phyloP scores from a whole-genome alignment of 2,797 vertebrate species.

The Prunella strophiata region DNA sequence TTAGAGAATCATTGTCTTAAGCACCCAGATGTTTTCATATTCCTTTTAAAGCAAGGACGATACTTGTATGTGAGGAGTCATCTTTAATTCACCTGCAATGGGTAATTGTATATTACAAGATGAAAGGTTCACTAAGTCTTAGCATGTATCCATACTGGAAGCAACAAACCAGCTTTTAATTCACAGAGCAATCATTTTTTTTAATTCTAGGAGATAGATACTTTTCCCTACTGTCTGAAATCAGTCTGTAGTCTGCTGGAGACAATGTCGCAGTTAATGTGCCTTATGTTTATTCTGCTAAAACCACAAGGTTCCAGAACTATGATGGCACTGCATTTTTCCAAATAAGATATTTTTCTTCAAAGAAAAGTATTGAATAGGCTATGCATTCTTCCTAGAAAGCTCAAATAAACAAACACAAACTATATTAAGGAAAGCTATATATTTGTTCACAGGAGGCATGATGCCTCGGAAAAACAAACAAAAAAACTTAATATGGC shows the following conservation, averaged over 20 bases:
- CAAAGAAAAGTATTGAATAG: not conserved
- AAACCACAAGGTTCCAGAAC: not conserved
- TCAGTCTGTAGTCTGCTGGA: conserved; percentile 3
- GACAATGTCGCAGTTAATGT: conserved; percentile 33
- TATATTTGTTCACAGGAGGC: not conserved
- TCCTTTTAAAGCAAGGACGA: not conserved
- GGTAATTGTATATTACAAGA: conserved; percentile 25
- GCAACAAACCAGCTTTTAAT: conserved; percentile 54
- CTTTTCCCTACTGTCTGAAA: conserved; percentile 28
- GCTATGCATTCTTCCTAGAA: not conserved
- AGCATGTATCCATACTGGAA: conserved; percentile 41
- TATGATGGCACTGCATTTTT: not conserved
- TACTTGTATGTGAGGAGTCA: not conserved
- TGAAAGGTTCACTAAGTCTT: conserved; percentile 44
- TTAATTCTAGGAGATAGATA: conserved; percentile 22
- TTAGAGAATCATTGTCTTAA: conserved; percentile 44
- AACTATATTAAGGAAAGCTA: not conserved
- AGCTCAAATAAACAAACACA: not conserved
- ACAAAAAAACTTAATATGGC: not conserved
- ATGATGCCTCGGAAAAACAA: not conserved
- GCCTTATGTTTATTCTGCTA: not conserved
- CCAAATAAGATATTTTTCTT: not conserved
- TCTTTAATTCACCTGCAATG: conserved; percentile 48
- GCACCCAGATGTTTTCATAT: conserved; percentile 5
- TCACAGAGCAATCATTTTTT: conserved; percentile 37